Conservation (phyloP, 2,888 invertebrate genomes). For the Pediacus dermestoides region DNA sequence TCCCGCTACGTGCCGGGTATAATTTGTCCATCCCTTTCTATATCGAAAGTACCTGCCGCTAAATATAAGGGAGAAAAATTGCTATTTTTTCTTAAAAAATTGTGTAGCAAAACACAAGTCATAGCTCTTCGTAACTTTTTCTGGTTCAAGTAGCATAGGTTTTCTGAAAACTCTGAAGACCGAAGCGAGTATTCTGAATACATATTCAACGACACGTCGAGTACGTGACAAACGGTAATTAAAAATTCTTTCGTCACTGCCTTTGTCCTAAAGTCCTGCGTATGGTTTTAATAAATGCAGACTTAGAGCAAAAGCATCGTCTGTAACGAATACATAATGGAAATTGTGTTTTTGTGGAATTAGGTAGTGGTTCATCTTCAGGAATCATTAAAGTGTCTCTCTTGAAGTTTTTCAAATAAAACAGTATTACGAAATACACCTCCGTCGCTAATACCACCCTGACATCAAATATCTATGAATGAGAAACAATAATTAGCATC, state of each 20-base stretch:
- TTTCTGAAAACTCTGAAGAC: slow-evolving; percentile 9
- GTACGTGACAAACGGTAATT: slow-evolving; percentile 13
- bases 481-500: slow-evolving; percentile 43
- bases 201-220: slow-evolving; percentile 11
- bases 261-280: slow-evolving; percentile 11
- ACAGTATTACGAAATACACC: slow-evolving; percentile 28
- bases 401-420: slow-evolving; percentile 16
- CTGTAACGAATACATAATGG: slow-evolving; percentile 27
- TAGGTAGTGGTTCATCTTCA: slow-evolving; percentile 13
- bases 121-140: slow-evolving; percentile 7
- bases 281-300: slow-evolving; percentile 27
- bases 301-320: slow-evolving; percentile 29
- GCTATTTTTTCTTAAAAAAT: slow-evolving; percentile 10
- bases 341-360: slow-evolving; percentile 12
- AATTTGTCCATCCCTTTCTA: background rate
- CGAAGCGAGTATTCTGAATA: slow-evolving; percentile 11
- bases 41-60: background rate
- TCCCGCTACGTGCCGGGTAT: background rate
- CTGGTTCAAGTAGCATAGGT: slow-evolving; percentile 9
- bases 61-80: background rate
- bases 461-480: too few species aligned
- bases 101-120: slow-evolving; percentile 10
- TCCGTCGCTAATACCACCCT: slow-evolving; percentile 38
- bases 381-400: slow-evolving; percentile 13
- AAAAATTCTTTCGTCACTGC: slow-evolving; percentile 8